phyloP scores from a whole-genome alignment of 2,113 vertebrate genomes.

The Corvus moneduloides region DNA sequence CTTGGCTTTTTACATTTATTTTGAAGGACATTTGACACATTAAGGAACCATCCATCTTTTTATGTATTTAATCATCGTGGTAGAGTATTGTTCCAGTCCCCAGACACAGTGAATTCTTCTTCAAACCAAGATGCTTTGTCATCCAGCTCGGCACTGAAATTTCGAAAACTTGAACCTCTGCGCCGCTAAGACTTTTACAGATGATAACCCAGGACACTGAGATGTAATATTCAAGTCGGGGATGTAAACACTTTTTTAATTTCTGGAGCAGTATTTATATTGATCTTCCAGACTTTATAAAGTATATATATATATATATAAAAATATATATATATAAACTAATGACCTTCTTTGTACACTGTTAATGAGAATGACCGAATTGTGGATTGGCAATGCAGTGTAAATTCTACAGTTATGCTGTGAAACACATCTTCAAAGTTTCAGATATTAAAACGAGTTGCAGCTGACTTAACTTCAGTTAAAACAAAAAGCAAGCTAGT shows the following conservation, averaged over 20 bases:
- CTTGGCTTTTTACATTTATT: constrained; percentile 26
- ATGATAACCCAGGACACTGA: constrained; percentile 73
- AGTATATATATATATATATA: constrained; percentile 43
- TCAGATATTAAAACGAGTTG: constrained; percentile 67
- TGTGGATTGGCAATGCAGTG: constrained; percentile 61
- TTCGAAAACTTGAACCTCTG: constrained; percentile 92
- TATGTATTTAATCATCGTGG: constrained; percentile 98
- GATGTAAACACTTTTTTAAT: constrained; percentile 75
- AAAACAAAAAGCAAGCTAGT: constrained; percentile 54
- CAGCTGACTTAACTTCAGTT: constrained; percentile 52
- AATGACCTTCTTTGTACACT: constrained; percentile 75
- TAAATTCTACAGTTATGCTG: constrained; percentile 76
- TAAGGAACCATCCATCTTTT: constrained; percentile 98
- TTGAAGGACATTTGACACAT: constrained; percentile 93
- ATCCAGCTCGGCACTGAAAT: constrained; percentile 86
- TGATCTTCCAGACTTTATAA: constrained; percentile 80
- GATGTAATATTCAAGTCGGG: constrained; percentile 74
- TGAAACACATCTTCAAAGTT: constrained; percentile 77
- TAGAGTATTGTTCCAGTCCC: constrained; percentile 85
- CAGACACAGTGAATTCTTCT: constrained; percentile 80
- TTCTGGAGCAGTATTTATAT: constrained; percentile 80
- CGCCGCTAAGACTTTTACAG: constrained; percentile 81
- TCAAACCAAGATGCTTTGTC: constrained; percentile 83
- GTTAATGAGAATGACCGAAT: constrained; percentile 61
- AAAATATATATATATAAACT: constrained; percentile 44